Percentiles rank a stretch among this genome's conserved stretches.
Evolutionary conservation across 1,140 invertebrate species (phyloP).

Genomic region (Oryctes rhinoceros): DNA sequence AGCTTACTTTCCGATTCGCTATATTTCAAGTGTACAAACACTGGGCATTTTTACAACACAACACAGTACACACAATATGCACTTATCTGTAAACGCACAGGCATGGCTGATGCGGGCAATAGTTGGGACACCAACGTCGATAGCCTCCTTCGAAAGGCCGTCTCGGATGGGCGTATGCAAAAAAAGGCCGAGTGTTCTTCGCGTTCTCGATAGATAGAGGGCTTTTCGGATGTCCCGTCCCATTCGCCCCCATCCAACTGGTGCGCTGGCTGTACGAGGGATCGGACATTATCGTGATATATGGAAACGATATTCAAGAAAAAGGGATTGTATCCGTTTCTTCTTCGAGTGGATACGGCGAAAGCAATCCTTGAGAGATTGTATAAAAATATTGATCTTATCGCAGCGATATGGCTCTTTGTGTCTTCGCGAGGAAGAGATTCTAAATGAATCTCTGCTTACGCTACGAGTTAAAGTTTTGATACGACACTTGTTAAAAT

Average conservation of each 20-base stretch:
- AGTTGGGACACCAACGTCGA: neutral
- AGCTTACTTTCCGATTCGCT: no score
- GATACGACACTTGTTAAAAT: no score
- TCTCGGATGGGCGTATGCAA: neutral
- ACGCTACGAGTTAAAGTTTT: no score
- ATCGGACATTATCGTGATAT: conserved; percentile 21
- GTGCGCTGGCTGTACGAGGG: neutral
- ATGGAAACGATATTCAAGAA: conserved; percentile 9
- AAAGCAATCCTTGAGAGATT: neutral
- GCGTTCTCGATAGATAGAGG: conserved; percentile 1
- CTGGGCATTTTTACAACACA: no score
- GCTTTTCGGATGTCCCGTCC: neutral
- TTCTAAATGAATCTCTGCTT: no score
- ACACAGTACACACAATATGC: no score
- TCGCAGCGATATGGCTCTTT: neutral
- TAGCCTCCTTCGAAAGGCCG: neutral
- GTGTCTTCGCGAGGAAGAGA: no score
- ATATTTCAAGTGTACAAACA: no score
- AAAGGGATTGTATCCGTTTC: conserved; percentile 5
- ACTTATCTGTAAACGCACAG: no score
- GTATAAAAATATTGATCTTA: conserved; percentile 6
- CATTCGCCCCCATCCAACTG: neutral
- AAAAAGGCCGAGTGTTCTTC: neutral
- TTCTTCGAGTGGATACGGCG: neutral
- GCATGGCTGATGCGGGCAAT: neutral